Percentiles rank a stretch among this genome's conserved stretches.
These are phyloP conservation scores for Crocodylus rhombifer DNA, from an alignment of 2,797 vertebrate species.

Conservation along the genomic window DNA sequence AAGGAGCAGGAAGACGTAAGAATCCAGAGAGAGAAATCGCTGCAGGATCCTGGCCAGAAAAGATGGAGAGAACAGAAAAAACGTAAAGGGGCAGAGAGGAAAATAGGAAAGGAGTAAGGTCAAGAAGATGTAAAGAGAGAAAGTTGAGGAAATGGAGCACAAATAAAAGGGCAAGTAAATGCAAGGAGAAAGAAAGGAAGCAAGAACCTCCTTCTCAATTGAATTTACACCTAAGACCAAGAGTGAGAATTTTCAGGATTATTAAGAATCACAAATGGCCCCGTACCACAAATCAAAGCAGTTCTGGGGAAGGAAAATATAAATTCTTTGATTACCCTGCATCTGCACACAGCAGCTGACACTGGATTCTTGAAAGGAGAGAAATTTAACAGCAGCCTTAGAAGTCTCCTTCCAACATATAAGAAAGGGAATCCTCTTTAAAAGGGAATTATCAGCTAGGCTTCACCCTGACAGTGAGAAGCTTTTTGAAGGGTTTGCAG, in stretches of 20 bases:
- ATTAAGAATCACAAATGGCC: too few relatives aligned
- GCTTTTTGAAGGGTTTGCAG: constrained; percentile 3
- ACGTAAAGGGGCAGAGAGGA: neutral
- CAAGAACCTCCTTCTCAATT: neutral
- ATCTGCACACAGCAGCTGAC: too few relatives aligned
- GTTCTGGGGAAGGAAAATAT: too few relatives aligned
- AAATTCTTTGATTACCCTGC: too few relatives aligned
- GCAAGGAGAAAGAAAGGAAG: neutral
- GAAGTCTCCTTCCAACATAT: neutral
- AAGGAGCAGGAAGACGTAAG: too few relatives aligned
- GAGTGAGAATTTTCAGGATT: too few relatives aligned
- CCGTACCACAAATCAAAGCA: too few relatives aligned
- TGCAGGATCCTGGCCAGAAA: too few relatives aligned
- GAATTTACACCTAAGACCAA: neutral
- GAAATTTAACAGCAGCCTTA: neutral
- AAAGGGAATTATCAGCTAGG: neutral
- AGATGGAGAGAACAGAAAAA: neutral
- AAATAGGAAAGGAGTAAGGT: neutral
- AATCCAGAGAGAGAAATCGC: too few relatives aligned
- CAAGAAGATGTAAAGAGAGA: neutral
- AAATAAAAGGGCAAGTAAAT: neutral
- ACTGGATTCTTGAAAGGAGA: neutral
- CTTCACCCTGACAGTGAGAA: neutral
- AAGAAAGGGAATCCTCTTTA: neutral
- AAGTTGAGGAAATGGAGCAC: neutral